Conservation (phyloP, 2,888 invertebrate species). For the Hirtodrosophila alboralis region DNA sequence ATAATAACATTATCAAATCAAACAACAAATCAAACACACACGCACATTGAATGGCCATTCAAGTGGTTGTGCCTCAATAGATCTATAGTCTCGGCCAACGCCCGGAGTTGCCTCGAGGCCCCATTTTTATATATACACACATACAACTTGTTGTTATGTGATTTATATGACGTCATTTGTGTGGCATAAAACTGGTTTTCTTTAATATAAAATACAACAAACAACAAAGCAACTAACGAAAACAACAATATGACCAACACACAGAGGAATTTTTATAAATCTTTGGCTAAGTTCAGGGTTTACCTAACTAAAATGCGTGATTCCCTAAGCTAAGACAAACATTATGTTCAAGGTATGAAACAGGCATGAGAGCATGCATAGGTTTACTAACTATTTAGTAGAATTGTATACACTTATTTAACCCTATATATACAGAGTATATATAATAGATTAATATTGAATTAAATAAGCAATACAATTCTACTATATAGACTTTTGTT, state of each 20-base stretch:
- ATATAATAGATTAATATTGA: too few species aligned
- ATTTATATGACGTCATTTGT: constrained; percentile 61
- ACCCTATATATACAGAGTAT: too few species aligned
- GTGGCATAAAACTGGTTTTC: constrained; percentile 65
- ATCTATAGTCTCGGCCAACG: constrained; percentile 36
- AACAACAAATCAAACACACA: too few species aligned
- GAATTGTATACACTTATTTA: constrained; percentile 18
- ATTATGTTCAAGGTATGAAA: constrained; percentile 7
- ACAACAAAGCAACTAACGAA: constrained; percentile 19
- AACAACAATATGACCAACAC: constrained; percentile 26
- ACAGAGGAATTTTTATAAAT: constrained; percentile 3
- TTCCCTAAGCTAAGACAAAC: background rate
- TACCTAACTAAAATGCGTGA: constrained; percentile 2
- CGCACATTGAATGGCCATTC: constrained; percentile 24
- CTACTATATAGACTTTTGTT: constrained; percentile 15
- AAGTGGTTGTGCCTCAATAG: constrained; percentile 17
- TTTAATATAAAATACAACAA: constrained; percentile 25
- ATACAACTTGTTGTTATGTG: constrained; percentile 59
- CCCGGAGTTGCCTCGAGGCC: constrained; percentile 15
- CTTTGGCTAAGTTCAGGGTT: constrained; percentile 4
- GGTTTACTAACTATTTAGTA: constrained; percentile 17
- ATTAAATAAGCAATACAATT: constrained; percentile 21
- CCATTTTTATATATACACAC: constrained; percentile 16
- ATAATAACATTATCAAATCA: constrained; percentile 76
- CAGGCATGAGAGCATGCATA: constrained; percentile 31